Evolutionary conservation across 1,140 invertebrate species (phyloP).

Genomic region (Drosophila cardini): DNA sequence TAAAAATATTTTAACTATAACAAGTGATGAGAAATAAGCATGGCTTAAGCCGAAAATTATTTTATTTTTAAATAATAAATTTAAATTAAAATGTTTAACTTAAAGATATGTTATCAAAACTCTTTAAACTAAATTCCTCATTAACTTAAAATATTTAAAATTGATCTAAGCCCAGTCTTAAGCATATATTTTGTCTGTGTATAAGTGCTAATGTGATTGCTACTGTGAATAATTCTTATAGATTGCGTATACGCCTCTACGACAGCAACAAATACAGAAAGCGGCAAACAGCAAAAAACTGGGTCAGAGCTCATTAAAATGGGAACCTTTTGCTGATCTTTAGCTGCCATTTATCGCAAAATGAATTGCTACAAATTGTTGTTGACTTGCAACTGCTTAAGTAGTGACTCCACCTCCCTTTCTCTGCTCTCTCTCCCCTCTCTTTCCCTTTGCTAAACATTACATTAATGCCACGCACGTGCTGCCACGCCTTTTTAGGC

Average conservation of each 20-base stretch:
- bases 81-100: too few relatives aligned
- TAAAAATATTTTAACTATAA: too few relatives aligned
- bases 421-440: background rate
- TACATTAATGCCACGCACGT: conserved; percentile 72
- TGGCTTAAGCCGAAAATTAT: too few relatives aligned
- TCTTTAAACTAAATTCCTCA: too few relatives aligned
- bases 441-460: conserved; percentile 3
- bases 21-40: too few relatives aligned
- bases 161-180: too few relatives aligned
- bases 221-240: background rate
- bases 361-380: conserved; percentile 57
- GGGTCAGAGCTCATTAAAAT: conserved; percentile 68
- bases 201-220: background rate
- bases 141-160: too few relatives aligned
- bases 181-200: too few relatives aligned
- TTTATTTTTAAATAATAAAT: too few relatives aligned
- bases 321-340: conserved; percentile 69
- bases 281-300: conserved; percentile 10
- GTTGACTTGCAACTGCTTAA: conserved; percentile 51
- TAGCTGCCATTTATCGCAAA: conserved; percentile 47
- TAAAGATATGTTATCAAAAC: too few relatives aligned
- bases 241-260: background rate
- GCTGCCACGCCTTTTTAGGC: conserved; percentile 34
- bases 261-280: background rate
- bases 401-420: conserved; percentile 15